Evolutionary conservation across 2,797 vertebrate genomes (phyloP), one percentile per base, ranked within the genome.

Genomic region (Rhynchotus rufescens): DNA sequence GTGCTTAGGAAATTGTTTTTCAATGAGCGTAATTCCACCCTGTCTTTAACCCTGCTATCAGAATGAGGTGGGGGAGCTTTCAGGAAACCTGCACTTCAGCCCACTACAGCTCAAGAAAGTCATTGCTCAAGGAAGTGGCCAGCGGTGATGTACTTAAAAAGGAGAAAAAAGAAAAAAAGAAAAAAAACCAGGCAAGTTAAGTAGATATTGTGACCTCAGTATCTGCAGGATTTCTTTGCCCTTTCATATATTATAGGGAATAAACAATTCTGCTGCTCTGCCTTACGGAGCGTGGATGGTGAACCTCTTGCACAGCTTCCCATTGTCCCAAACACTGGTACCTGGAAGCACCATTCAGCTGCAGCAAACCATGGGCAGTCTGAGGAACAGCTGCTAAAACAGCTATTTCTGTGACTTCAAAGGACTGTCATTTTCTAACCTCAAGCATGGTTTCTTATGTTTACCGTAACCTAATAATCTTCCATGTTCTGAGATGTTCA

Each of bases 21-120:
- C 22, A 68, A 71, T 16, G 1, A 20, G 62, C 82, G 65, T 56
- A 12, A 38, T 77, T 79, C n/a, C 10, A 12, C 57, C 60, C 36
- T 51, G 2, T 47, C 14, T 16, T 54, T 82, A 51, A 12, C 21
- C 23, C 15, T 57, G 2, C 40, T 84, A 12, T n/a, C 68, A 57
- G 23, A 67, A 36, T 26, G 49, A 5, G 2, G 4, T 14, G 6
- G 19, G 23, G 14, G 30, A 77, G 51, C 17, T 68, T 67, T 71
- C 14, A 80, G 44, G 22, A 34, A 67, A 44, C 56, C 17, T 49
- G 12, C 57, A 7, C 67, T 51, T 68, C 51, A 47, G 42, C 36
- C 22, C 0, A 0, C n/a, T 8, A 2, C 15, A 57, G 57, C 71
- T 87, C 34, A 16, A 0, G 1, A 28, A 9, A 4, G n/a, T 73